Evolutionary conservation across 2,113 vertebrate genomes (phyloP), one percentile per base, ranked within the genome.

Genomic region (Trichomycterus rosablanca): DNA sequence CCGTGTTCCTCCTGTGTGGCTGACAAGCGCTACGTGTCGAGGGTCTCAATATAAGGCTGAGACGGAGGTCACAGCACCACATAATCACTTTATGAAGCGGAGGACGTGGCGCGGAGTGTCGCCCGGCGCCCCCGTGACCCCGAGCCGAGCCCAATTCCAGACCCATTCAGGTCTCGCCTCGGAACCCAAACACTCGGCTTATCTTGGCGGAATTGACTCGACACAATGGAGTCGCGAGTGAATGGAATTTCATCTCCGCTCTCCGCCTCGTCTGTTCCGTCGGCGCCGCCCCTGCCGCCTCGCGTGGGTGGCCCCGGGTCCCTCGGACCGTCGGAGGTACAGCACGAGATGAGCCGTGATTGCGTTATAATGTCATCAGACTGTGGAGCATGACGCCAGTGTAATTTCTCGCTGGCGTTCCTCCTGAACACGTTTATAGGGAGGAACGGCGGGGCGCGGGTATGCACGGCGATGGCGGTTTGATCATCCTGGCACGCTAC

Each of bases 61-160:
- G 67, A 75, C 74, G 81, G 75, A 81, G 83, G 79, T 84, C 74
- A 75, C 20, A 34, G 57, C 73, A 61, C 24, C 7, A 63, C 78
- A 80, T 81, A 83, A 84, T 80, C 72, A 61, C 78, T 63, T 82
- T 77, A 78, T 83, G 76, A 83, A 83, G 74, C 71, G 54, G 57
- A 76, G 66, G 64, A 72, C 67, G 68, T 65, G 64, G 70, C 73
- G 71, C 51, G 70, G 74, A 76, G 77, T 28, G 73, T 70, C 72
- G 68, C 46, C 51, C 43, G 66, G 5, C 1, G 5, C n/a, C 67
- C 62, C 74, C 60, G 40, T 73, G 72, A 62, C 59, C 57, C 43
- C 70, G 65, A 48, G 26, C 62, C 75, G 71, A 50, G 66, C 55
- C 28, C 62, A 61, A 65, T 66, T 52, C 54, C 20, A 15, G 46